Base-by-base conservation (phyloP, 2,113 vertebrate genomes). In the Seriola aureovittata region DNA sequence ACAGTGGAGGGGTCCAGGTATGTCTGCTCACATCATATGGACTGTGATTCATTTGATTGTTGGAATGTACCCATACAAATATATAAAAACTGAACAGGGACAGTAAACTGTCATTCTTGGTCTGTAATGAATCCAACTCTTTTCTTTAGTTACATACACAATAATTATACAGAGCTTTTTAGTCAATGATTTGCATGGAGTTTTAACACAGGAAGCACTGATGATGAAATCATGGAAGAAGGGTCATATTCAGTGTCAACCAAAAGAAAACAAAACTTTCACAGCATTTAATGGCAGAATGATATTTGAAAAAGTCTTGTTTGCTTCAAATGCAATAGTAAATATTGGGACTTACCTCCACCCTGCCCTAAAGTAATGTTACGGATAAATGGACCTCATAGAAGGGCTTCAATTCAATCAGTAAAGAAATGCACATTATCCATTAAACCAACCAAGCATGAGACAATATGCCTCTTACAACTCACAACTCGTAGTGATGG, bases 1-100 rank as follows among this genome's bases (percentile, higher is more conserved):
- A 0, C 16, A 36, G 0, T 98, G 98, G 97, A 95, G 88, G 0
- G 96, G 97, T 40, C 98, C 98, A 95, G 98, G 98, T 99, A 85
- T 79, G 92, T 82, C 0, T 5, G 0, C 48, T 42, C 42, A 21
- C 16, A 54, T 13, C 7, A 25, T 4, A 21, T 42, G 8, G 23
- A 46, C 9, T 17, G 23, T 34, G 1, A 34, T 29, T 38, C 6
- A 40, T 38, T 4, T 11, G 0, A 11, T 46, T n/a, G n/a, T 57
- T 66, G 8, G 0, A 8, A 34, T 40, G 5, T 23, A 73, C 17
- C 1, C 4, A 44, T 58, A 57, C n/a, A 29, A 42, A 52, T 21
- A 2, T 8, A 19, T 5, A 7, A 19, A 8, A 21, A 50, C 48
- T 6, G 46, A 9, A 55, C 10, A 10, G n/a, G 21, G 1, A n/a